Conservation (phyloP, 2,113 vertebrate genomes). For the Hystrix brachyura region DNA sequence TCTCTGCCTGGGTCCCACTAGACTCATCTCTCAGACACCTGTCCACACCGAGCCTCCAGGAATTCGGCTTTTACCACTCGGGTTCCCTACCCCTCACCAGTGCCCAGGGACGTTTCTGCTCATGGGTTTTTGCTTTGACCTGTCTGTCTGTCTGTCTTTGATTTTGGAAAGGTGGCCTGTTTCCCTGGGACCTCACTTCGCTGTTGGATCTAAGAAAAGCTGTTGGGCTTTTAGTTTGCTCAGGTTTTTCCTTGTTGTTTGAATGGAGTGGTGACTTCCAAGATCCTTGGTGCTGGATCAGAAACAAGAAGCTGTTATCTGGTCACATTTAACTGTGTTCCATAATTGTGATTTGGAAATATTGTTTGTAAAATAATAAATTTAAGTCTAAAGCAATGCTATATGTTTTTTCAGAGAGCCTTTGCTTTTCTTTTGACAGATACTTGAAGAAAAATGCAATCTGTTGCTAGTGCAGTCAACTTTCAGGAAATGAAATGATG, state of each 20-base stretch:
- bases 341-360: not conserved
- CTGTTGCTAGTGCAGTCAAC: not conserved
- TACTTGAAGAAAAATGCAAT: not conserved
- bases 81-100: rapidly evolving
- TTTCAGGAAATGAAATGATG: not conserved
- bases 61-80: too few relatives aligned
- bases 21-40: not conserved
- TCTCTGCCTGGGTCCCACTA: too few relatives aligned
- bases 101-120: not conserved
- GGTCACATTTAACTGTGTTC: not conserved
- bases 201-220: not conserved
- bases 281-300: not conserved
- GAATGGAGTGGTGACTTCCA: not conserved
- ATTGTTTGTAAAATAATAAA: not conserved
- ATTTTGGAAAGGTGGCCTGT: not conserved
- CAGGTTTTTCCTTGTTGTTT: too few relatives aligned
- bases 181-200: not conserved
- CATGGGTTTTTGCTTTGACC: not conserved
- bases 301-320: not conserved
- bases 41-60: not conserved
- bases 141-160: not conserved
- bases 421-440: not conserved
- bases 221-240: not conserved
- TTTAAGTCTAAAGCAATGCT: not conserved
- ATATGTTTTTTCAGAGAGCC: not conserved